These are phyloP conservation scores for Clarias batrachus DNA, from an alignment of 2,113 vertebrate genomes.

Conservation along the genomic window DNA sequence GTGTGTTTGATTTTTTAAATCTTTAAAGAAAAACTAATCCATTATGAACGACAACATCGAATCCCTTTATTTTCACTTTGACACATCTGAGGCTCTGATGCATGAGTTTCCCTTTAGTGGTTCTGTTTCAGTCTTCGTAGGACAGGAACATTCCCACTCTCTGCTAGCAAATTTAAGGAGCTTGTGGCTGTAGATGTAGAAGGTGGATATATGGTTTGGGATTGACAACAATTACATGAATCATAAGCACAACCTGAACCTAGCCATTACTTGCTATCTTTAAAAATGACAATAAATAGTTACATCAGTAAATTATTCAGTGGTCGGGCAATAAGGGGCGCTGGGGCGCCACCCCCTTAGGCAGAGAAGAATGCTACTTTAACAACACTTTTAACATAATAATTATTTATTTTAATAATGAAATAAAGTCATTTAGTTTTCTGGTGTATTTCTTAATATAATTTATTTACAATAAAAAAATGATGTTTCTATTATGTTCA, in stretches of 20 bases:
- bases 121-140: constrained; percentile 71
- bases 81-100: constrained; percentile 64
- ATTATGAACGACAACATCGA: neutral
- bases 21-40: neutral
- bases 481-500: too few relatives aligned
- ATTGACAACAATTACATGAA: neutral
- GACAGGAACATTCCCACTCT: constrained; percentile 61
- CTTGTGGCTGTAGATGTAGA: constrained; percentile 38
- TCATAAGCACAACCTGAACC: neutral
- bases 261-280: neutral
- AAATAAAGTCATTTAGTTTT: too few relatives aligned
- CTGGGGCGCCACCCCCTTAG: too few relatives aligned
- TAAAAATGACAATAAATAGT: neutral
- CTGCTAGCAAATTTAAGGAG: constrained; percentile 54
- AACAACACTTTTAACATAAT: too few relatives aligned
- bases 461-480: too few relatives aligned
- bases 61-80: constrained; percentile 40
- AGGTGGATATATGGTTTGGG: constrained; percentile 43
- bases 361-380: neutral
- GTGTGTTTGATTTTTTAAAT: neutral
- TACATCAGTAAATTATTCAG: neutral
- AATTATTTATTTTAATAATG: too few relatives aligned
- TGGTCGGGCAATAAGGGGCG: too few relatives aligned
- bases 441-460: too few relatives aligned
- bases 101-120: constrained; percentile 71